Percentiles rank a stretch among this genome's conserved stretches.
Evolutionary conservation across 2,888 invertebrate species (phyloP).

Genomic region (Drosophila niveifrons): DNA sequence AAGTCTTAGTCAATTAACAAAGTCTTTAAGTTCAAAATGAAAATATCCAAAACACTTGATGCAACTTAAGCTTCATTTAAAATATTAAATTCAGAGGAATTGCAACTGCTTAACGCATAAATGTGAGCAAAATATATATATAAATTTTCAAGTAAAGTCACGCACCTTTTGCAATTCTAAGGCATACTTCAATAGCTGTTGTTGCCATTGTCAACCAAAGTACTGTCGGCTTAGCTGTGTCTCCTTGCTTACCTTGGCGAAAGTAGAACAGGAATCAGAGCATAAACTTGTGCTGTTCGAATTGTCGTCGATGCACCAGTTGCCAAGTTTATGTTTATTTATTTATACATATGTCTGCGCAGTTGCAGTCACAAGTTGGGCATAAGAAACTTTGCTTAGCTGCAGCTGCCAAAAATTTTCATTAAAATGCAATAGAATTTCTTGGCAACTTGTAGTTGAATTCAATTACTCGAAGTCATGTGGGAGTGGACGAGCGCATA

Average conservation of each 20-base stretch:
- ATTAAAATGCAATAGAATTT: slow-evolving; percentile 41
- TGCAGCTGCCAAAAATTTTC: slow-evolving; percentile 23
- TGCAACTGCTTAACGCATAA: neutral
- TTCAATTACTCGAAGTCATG: slow-evolving; percentile 34
- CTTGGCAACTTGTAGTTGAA: slow-evolving; percentile 22
- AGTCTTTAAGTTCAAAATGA: neutral
- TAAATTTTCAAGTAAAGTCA: neutral
- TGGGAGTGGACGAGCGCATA: slow-evolving; percentile 16
- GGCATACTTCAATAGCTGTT: too few relatives aligned
- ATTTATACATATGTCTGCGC: slow-evolving; percentile 2
- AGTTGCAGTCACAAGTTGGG: neutral
- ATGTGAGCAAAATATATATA: neutral
- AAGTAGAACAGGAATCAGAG: neutral
- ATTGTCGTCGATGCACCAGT: neutral
- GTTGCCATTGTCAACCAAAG: neutral
- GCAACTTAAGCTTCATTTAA: neutral
- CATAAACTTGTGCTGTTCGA: neutral
- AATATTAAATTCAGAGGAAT: neutral
- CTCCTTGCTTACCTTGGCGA: neutral
- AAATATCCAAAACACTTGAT: too few relatives aligned
- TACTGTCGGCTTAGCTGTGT: neutral
- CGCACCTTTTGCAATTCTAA: neutral
- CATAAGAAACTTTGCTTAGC: neutral
- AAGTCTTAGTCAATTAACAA: neutral
- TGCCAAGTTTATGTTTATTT: slow-evolving; percentile 12